Conservation (phyloP, 2,113 vertebrate species). For the Rousettus leschenaultii region DNA sequence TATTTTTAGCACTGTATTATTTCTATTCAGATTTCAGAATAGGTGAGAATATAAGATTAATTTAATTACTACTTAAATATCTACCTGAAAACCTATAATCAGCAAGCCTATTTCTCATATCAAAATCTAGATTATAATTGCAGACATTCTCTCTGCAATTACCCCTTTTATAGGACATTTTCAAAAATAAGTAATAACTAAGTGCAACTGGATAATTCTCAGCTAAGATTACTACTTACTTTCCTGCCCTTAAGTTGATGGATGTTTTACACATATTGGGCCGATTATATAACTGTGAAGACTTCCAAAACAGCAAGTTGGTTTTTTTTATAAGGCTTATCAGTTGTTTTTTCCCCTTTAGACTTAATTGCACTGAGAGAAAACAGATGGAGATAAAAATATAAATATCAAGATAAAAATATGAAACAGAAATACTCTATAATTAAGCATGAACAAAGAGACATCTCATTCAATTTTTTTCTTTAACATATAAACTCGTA, state of each 20-base stretch:
- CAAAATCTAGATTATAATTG: neutral
- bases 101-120: neutral
- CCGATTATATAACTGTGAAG: neutral
- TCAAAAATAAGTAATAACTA: conserved; percentile 51
- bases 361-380: neutral
- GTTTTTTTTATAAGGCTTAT: neutral
- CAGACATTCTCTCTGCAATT: conserved; percentile 5
- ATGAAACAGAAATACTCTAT: neutral
- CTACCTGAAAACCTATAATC: conserved; percentile 20
- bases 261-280: neutral
- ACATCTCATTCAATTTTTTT: neutral
- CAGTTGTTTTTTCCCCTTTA: neutral
- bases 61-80: conserved; percentile 1
- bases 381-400: conserved; percentile 48
- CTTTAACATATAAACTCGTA: neutral
- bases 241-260: neutral
- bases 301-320: neutral
- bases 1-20: neutral
- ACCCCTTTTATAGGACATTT: neutral
- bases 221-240: conserved; percentile 18
- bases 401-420: conserved; percentile 20
- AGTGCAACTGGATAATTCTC: conserved; percentile 13
- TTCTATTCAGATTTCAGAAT: conserved; percentile 10
- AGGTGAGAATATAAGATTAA: neutral
- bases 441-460: conserved; percentile 36